Percentiles rank a stretch among this genome's conserved stretches.
phyloP scores from a whole-genome alignment of 2,113 vertebrate genomes.

The Edolisoma coerulescens region DNA sequence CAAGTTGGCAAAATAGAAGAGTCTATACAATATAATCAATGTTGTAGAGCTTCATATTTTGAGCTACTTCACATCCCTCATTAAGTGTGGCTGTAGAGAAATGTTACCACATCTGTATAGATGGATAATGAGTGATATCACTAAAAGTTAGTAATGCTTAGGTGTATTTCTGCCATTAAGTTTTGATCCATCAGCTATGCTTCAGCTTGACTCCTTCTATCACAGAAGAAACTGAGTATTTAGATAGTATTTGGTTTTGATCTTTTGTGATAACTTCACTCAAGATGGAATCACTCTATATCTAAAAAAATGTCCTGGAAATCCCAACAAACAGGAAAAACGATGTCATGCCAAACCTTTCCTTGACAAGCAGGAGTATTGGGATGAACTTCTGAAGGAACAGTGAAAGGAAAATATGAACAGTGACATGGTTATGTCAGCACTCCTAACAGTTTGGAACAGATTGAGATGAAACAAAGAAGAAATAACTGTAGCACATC shows the following conservation, averaged over 20 bases:
- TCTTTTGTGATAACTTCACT: not conserved
- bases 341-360: not conserved
- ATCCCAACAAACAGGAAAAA: not conserved
- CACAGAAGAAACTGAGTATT: not conserved
- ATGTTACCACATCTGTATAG: not conserved
- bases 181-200: not conserved
- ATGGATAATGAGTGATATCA: not conserved
- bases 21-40: not conserved
- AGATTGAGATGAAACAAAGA: not conserved
- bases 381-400: not conserved
- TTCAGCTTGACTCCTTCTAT: not conserved
- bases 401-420: not conserved
- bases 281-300: not conserved
- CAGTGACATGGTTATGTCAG: not conserved
- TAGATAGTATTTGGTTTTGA: not conserved
- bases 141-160: not conserved
- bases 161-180: not conserved
- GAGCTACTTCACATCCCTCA: not conserved
- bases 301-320: not conserved
- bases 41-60: not conserved
- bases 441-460: not conserved
- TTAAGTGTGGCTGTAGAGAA: not conserved
- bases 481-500: not conserved
- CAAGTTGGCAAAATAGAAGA: not conserved
- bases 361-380: not conserved